These are phyloP conservation scores for Drosophila grimshawi DNA, from an alignment of 1,140 invertebrate species.

Conservation along the genomic window DNA sequence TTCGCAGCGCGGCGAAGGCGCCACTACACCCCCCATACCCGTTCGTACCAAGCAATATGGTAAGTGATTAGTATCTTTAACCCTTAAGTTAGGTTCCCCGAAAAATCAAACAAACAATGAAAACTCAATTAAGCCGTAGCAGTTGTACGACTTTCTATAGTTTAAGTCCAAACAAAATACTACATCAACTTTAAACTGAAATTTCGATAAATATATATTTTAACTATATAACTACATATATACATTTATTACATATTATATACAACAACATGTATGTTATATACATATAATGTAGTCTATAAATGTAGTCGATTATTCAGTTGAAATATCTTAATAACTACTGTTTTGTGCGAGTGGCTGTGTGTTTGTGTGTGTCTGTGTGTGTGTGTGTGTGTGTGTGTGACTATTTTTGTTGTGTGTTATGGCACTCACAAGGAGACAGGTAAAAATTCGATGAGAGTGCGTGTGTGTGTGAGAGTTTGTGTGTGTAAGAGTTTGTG, in stretches of 20 bases:
- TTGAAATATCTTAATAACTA: conserved; percentile 39
- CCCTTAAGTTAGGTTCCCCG: conserved; percentile 53
- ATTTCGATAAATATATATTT: conserved; percentile 41
- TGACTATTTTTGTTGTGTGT: conserved; percentile 33
- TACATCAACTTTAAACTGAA: conserved; percentile 43
- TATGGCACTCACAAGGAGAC: conserved; percentile 37
- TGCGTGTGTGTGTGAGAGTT: background rate
- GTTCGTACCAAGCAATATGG: conserved; percentile 98
- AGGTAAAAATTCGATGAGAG: conserved; percentile 19
- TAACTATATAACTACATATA: conserved; percentile 44
- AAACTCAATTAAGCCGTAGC: conserved; percentile 49
- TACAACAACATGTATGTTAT: conserved; percentile 32
- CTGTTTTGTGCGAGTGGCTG: conserved; percentile 16
- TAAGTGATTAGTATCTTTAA: conserved; percentile 86
- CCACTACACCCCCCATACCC: conserved; percentile 96
- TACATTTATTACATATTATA: conserved; percentile 35
- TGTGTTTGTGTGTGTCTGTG: conserved; percentile 23
- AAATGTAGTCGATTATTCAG: conserved; percentile 64
- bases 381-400: conserved; percentile 20
- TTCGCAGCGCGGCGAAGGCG: conserved; percentile 96
- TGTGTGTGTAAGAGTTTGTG: background rate
- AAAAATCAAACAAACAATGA: conserved; percentile 4
- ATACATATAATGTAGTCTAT: conserved; percentile 14
- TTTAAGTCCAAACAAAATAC: conserved; percentile 54
- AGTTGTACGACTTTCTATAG: conserved; percentile 63